phyloP scores from a whole-genome alignment of 2,797 vertebrate genomes.

The Pseudochromis fuscus region DNA sequence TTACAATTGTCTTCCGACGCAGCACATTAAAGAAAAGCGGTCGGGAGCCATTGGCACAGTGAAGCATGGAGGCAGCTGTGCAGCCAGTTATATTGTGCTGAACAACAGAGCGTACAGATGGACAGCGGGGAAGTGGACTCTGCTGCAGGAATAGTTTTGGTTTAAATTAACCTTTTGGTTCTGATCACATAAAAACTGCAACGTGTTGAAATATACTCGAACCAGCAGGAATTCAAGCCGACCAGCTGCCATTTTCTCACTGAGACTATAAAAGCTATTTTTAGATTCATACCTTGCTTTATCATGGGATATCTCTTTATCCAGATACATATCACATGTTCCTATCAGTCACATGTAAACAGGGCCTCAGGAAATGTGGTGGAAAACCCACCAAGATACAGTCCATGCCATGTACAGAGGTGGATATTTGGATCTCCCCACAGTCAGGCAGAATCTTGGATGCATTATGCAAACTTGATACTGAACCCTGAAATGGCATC shows the following conservation, averaged over 20 bases:
- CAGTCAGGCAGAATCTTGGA: not conserved
- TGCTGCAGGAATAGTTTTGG: conserved; percentile 5
- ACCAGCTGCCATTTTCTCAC: not conserved
- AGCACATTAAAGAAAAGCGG: too few relatives aligned
- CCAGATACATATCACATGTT: not conserved
- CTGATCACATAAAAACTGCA: not conserved
- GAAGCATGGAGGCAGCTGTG: conserved; percentile 7
- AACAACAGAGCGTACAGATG: conserved; percentile 10
- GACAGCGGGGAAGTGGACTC: conserved; percentile 1
- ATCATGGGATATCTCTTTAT: not conserved
- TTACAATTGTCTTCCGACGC: not conserved
- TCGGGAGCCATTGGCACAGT: too few relatives aligned
- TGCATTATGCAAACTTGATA: not conserved
- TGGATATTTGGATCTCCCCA: not conserved
- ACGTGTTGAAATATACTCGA: too few relatives aligned
- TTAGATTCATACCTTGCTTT: not conserved
- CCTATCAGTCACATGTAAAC: not conserved
- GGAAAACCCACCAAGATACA: not conserved
- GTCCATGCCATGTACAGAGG: not conserved
- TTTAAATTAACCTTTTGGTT: conserved; percentile 1
- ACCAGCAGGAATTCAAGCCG: not conserved
- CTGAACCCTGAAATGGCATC: not conserved
- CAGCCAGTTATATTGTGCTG: conserved; percentile 4
- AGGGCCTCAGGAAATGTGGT: not conserved
- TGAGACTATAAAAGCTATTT: not conserved